These are phyloP conservation scores for Trachemys scripta DNA, from an alignment of 2,113 vertebrate species.

Conservation along the genomic window DNA sequence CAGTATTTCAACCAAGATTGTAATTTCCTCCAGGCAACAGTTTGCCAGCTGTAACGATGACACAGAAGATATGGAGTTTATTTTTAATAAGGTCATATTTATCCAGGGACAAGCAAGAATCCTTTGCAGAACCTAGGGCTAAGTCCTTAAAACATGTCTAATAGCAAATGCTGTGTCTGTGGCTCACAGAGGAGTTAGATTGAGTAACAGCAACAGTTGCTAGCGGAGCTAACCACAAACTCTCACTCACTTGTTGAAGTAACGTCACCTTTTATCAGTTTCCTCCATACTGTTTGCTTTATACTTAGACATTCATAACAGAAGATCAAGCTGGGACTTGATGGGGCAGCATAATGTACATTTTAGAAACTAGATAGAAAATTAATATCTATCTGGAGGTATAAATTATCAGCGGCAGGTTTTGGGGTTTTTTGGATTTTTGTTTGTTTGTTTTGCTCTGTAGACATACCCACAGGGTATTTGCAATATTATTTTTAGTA, in stretches of 20 bases:
- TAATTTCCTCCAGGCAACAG: not conserved
- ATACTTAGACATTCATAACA: not conserved
- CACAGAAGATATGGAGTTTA: not conserved
- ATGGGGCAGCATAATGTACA: not conserved
- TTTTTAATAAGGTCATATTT: not conserved
- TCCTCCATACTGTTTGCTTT: not conserved
- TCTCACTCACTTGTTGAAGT: not conserved
- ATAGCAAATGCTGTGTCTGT: not conserved
- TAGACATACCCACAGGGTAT: no score
- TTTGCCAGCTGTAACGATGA: not conserved
- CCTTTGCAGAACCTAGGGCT: not conserved
- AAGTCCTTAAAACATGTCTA: not conserved
- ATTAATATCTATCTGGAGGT: not conserved
- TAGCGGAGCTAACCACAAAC: not conserved
- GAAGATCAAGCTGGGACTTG: not conserved
- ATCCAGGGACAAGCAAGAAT: not conserved
- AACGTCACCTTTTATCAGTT: not conserved
- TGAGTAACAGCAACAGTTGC: accelerated
- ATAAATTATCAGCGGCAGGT: no score
- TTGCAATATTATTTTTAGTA: no score
- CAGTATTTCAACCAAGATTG: not conserved
- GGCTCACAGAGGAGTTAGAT: not conserved
- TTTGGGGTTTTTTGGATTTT: no score
- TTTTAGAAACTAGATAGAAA: not conserved
- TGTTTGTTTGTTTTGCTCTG: no score